Conservation (phyloP, 2,113 vertebrate species). For the Engystomops pustulosus region DNA sequence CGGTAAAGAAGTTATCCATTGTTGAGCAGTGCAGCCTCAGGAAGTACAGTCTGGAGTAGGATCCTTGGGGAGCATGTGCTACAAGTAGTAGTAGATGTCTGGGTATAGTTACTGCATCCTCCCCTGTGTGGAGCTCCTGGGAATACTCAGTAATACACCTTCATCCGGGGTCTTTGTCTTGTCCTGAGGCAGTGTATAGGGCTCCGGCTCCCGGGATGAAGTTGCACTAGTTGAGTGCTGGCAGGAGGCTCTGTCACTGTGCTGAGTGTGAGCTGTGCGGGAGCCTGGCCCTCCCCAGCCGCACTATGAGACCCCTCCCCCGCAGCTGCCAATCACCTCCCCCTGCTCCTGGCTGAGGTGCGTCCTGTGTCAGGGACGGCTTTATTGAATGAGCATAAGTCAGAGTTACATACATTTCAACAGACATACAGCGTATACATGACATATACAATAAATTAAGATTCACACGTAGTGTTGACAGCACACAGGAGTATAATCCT, state of each 20-base stretch:
- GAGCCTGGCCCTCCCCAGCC: conserved; percentile 25
- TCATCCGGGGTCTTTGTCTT: conserved; percentile 48
- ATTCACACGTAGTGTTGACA: no score
- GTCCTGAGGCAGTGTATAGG: conserved; percentile 32
- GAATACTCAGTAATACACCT: conserved; percentile 13
- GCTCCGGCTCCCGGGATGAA: neutral
- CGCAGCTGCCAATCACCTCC: conserved; percentile 44
- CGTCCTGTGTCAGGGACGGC: no score
- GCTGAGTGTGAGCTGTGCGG: neutral
- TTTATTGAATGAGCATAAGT: no score
- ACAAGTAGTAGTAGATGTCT: neutral
- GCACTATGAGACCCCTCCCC: conserved; percentile 18
- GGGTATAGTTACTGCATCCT: conserved; percentile 1
- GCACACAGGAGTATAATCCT: no score
- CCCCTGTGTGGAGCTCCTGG: neutral
- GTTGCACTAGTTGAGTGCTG: neutral
- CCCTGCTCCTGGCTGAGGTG: neutral
- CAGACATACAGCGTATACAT: no score
- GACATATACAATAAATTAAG: no score
- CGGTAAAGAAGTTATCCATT: conserved; percentile 86
- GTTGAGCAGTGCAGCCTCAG: conserved; percentile 65
- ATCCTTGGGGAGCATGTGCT: conserved; percentile 65
- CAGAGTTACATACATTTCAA: no score
- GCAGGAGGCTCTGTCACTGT: conserved; percentile 23
- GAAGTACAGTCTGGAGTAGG: conserved; percentile 61